phyloP scores from a whole-genome alignment of 2,888 invertebrate species.

The Napeogenes sylphis region DNA sequence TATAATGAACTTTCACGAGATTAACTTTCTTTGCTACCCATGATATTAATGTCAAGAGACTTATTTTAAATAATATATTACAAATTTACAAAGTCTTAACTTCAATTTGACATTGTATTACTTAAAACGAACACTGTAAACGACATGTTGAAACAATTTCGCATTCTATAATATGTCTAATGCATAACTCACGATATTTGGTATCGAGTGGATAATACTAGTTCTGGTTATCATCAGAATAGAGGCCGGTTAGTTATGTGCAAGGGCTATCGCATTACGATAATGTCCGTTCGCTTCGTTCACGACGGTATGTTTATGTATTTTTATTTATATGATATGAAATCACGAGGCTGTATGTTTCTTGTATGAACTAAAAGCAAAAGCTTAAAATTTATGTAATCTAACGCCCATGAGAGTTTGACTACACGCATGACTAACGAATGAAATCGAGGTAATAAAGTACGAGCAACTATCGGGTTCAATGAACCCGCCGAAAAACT shows the following conservation, averaged over 20 bases:
- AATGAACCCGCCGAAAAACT: slow-evolving; percentile 46
- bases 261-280: slow-evolving; percentile 58
- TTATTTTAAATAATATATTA: background rate
- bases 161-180: slow-evolving; percentile 33
- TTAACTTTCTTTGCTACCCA: background rate
- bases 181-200: slow-evolving; percentile 43
- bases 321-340: slow-evolving; percentile 37
- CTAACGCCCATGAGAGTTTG: slow-evolving; percentile 39
- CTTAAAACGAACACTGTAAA: too few species aligned
- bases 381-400: slow-evolving; percentile 22
- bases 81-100: too few species aligned
- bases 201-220: slow-evolving; percentile 67
- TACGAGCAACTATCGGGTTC: slow-evolving; percentile 31
- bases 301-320: slow-evolving; percentile 39
- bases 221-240: slow-evolving; percentile 61
- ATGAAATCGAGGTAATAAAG: slow-evolving; percentile 27
- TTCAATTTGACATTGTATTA: too few species aligned
- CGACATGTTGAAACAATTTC: slow-evolving; percentile 28
- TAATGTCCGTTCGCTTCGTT: slow-evolving; percentile 54
- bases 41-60: background rate
- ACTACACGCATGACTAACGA: slow-evolving; percentile 46
- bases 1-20: background rate
- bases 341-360: background rate
- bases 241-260: slow-evolving; percentile 60
- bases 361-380: background rate